Percentiles rank a stretch among this genome's conserved stretches.
Conservation (phyloP, 2,797 vertebrate genomes). For the Betta splendens region DNA sequence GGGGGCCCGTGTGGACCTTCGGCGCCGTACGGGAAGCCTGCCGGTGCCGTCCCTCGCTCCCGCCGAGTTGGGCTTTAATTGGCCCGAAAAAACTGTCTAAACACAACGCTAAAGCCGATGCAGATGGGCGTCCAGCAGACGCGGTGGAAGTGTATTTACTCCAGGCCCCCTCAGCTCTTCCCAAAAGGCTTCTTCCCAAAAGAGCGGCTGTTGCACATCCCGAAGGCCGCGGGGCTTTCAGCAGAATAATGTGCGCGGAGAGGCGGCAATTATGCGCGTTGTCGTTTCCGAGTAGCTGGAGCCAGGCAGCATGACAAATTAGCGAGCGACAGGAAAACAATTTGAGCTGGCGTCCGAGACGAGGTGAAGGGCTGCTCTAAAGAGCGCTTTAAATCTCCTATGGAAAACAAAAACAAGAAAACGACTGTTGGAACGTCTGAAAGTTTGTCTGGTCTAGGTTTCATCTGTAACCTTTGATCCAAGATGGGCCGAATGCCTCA, state of each 20-base stretch:
- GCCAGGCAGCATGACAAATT: conserved; percentile 25
- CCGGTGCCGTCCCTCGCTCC: conserved; percentile 28
- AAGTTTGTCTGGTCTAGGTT: conserved; percentile 10
- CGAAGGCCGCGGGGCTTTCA: conserved; percentile 41
- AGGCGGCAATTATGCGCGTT: conserved; percentile 52
- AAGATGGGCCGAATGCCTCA: conserved; percentile 29
- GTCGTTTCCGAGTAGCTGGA: conserved; percentile 30
- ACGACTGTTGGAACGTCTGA: not conserved
- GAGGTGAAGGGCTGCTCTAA: conserved; percentile 11
- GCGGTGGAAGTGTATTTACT: conserved; percentile 39
- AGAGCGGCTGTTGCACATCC: conserved; percentile 51
- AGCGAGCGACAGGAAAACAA: conserved; percentile 17
- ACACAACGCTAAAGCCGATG: conserved; percentile 53
- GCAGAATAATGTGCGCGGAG: conserved; percentile 46
- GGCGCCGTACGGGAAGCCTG: not conserved
- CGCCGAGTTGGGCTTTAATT: conserved; percentile 38
- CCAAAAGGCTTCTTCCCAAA: conserved; percentile 33
- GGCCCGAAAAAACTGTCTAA: conserved; percentile 51
- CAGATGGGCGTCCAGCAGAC: conserved; percentile 62
- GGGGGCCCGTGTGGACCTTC: conserved; percentile 5
- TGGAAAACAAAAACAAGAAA: conserved; percentile 6
- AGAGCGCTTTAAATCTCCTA: conserved; percentile 13
- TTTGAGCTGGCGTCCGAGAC: conserved; percentile 9
- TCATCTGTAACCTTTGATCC: conserved; percentile 15
- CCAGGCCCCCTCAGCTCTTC: conserved; percentile 32